Percentiles rank a stretch among this genome's conserved stretches.
phyloP scores from a whole-genome alignment of 2,113 vertebrate genomes.

The Circaetus cinerascens region DNA sequence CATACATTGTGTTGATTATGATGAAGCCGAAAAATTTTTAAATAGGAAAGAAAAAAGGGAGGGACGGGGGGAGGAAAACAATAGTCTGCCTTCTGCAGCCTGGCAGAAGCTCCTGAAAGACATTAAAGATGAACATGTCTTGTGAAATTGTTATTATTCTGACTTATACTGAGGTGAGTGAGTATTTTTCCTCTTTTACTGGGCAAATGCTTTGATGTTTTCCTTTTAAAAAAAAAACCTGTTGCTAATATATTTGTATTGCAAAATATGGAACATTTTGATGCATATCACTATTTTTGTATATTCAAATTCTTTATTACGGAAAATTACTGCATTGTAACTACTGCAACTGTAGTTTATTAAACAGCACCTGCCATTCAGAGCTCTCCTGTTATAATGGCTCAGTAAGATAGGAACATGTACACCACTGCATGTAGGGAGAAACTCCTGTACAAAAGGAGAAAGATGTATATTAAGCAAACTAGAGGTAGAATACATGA shows the following conservation, averaged over 20 bases:
- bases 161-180: neutral
- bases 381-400: neutral
- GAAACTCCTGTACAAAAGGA: neutral
- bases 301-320: neutral
- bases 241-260: neutral
- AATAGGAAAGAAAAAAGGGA: neutral
- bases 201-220: neutral
- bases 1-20: conserved; percentile 60
- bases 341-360: neutral
- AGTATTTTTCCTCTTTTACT: neutral
- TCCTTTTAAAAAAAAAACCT: neutral
- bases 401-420: neutral
- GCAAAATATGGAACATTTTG: neutral
- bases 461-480: neutral
- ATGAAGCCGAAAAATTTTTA: conserved; percentile 47
- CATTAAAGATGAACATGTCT: neutral
- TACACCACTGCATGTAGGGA: neutral
- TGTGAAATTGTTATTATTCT: neutral
- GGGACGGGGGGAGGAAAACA: neutral
- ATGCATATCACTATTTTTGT: neutral
- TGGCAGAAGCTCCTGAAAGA: neutral
- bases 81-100: neutral
- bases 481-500: neutral
- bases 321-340: neutral
- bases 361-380: neutral